These are phyloP conservation scores for Drosophila pectinifera DNA, from an alignment of 1,140 invertebrate genomes.

Conservation along the genomic window DNA sequence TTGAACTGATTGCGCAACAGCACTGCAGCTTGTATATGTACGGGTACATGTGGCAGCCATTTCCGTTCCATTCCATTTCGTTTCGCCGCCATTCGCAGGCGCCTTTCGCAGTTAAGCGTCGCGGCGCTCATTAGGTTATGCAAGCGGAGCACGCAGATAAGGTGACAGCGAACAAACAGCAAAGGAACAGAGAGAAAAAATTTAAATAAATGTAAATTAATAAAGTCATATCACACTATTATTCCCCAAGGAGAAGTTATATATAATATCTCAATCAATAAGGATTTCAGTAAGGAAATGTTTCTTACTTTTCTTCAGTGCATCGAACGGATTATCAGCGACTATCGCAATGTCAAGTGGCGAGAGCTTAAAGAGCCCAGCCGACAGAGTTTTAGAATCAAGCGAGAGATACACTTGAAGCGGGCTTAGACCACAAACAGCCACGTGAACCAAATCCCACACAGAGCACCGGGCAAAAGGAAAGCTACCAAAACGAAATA, in stretches of 20 bases:
- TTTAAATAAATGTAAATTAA: no score
- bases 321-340: constrained; percentile 55
- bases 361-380: constrained; percentile 45
- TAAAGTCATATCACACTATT: no score
- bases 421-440: constrained; percentile 30
- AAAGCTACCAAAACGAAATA: constrained; percentile 21
- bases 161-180: background rate
- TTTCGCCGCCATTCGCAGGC: constrained; percentile 41
- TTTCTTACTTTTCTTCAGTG: background rate
- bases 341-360: constrained; percentile 66
- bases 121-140: constrained; percentile 70
- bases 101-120: constrained; percentile 5
- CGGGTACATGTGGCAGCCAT: constrained; percentile 28
- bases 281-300: no score
- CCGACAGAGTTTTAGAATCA: constrained; percentile 29
- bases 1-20: constrained; percentile 73
- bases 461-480: constrained; percentile 1
- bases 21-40: constrained; percentile 21
- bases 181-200: background rate
- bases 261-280: no score
- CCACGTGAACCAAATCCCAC: constrained; percentile 24
- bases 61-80: constrained; percentile 56
- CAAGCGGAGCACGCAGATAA: constrained; percentile 29
- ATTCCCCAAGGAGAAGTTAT: no score
- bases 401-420: constrained; percentile 36